Conservation (phyloP, 2,888 invertebrate species). For the Branchinecta sandiegonensis region DNA sequence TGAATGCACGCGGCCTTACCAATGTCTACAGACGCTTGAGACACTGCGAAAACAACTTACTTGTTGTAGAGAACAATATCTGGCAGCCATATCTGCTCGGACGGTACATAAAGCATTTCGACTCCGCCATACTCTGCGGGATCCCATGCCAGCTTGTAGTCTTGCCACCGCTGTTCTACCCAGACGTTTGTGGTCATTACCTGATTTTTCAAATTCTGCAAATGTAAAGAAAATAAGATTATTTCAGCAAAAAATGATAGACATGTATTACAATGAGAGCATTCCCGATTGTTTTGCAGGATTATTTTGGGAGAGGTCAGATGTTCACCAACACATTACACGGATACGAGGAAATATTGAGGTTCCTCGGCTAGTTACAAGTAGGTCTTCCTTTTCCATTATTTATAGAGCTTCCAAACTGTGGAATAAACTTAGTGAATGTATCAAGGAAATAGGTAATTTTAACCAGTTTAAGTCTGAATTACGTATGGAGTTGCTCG, state of each 20-base stretch:
- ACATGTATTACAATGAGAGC: too few relatives aligned
- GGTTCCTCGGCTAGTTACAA: too few relatives aligned
- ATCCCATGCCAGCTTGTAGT: constrained; percentile 76
- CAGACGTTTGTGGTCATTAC: constrained; percentile 88
- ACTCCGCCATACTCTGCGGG: constrained; percentile 81
- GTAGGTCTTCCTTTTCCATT: too few relatives aligned
- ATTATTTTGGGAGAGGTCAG: constrained; percentile 44
- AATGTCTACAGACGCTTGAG: too few relatives aligned
- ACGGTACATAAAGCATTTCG: constrained; percentile 55
- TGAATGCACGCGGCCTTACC: too few relatives aligned
- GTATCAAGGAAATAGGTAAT: too few relatives aligned
- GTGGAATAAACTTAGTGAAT: too few relatives aligned
- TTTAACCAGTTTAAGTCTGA: too few relatives aligned
- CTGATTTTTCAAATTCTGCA: constrained; percentile 52
- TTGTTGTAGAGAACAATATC: constrained; percentile 35
- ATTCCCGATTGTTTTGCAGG: too few relatives aligned
- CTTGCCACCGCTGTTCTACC: constrained; percentile 88
- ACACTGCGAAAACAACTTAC: constrained; percentile 27
- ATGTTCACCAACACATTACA: constrained; percentile 49
- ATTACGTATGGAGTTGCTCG: too few relatives aligned
- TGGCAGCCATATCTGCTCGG: constrained; percentile 33
- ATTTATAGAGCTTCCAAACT: too few relatives aligned
- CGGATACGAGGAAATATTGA: too few relatives aligned
- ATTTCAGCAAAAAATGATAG: constrained; percentile 6
- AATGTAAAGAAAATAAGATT: not conserved